A percentile compares a stretch with the other conserved stretches of the same genome.
phyloP scores from a whole-genome alignment of 2,797 vertebrate species.

The Orestias chungarensis region DNA sequence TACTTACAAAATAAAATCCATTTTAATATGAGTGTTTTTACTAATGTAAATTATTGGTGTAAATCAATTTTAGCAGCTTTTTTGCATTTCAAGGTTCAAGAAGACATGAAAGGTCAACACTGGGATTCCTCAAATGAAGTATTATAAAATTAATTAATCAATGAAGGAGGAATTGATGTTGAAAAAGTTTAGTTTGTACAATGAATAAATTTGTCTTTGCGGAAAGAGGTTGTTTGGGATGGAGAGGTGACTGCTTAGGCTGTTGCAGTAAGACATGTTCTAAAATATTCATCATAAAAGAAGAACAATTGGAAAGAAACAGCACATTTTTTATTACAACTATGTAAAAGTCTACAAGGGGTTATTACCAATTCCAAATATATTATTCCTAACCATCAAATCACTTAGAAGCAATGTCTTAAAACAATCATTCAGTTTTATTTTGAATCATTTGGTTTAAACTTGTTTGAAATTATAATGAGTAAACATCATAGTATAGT shows the following conservation, averaged over 20 bases:
- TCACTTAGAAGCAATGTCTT: neutral
- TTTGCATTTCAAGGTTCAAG: neutral
- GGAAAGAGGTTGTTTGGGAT: neutral
- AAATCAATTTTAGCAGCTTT: neutral
- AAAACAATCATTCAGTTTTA: neutral
- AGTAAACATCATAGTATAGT: neutral
- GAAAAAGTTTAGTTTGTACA: neutral
- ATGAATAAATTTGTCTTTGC: neutral
- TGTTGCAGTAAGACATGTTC: neutral
- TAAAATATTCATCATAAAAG: neutral
- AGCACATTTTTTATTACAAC: neutral
- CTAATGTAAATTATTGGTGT: neutral
- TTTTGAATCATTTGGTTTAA: neutral
- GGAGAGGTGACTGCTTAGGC: neutral
- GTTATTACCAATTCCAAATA: slow-evolving; percentile 1
- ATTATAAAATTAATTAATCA: neutral
- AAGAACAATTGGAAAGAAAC: neutral
- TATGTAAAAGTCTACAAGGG: neutral
- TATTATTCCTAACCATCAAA: neutral
- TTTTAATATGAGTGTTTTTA: neutral
- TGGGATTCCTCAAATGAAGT: neutral
- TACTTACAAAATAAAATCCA: neutral
- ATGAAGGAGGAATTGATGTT: neutral
- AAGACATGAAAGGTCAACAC: too few species aligned
- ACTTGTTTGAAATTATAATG: neutral